Evolutionary conservation across 2,888 invertebrate genomes (phyloP).

Genomic region (Melinaea marsaeus): DNA sequence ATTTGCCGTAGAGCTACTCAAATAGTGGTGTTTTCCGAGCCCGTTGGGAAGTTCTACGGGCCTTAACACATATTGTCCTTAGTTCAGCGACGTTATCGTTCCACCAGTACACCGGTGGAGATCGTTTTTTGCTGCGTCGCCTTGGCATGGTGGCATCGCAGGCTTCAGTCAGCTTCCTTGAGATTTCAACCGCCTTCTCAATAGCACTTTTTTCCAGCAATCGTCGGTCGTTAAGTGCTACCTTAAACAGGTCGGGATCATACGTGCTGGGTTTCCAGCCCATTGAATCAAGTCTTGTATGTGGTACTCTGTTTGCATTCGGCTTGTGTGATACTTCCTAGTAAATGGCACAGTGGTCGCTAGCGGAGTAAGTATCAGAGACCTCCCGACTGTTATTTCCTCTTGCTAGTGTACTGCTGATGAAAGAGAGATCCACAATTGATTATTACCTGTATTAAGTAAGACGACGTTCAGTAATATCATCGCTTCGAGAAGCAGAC

Average conservation of each 20-base stretch:
- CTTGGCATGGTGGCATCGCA: not conserved
- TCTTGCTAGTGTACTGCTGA: slow-evolving; percentile 1
- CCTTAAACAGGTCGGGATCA: too few species aligned
- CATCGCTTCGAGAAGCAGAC: not conserved
- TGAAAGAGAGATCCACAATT: slow-evolving; percentile 3
- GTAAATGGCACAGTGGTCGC: slow-evolving; percentile 4
- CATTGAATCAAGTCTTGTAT: too few species aligned
- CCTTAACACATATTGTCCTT: too few species aligned
- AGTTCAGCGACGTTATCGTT: too few species aligned
- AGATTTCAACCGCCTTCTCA: slow-evolving; percentile 6
- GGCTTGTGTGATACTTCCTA: not conserved
- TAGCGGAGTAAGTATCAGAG: not conserved
- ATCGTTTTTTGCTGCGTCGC: too few species aligned
- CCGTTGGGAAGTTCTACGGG: too few species aligned
- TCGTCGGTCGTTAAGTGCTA: not conserved
- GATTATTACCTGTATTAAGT: slow-evolving; percentile 4
- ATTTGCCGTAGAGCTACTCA: too few species aligned
- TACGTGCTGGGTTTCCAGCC: too few species aligned
- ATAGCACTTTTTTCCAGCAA: not conserved
- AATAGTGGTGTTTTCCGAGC: too few species aligned
- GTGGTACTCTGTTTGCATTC: not conserved
- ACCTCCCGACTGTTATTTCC: not conserved
- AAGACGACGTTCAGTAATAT: not conserved
- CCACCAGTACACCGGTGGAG: too few species aligned
- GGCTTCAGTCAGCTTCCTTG: slow-evolving; percentile 1